These are phyloP conservation scores for Cyaniris semiargus DNA, from an alignment of 2,888 invertebrate genomes.

Conservation along the genomic window DNA sequence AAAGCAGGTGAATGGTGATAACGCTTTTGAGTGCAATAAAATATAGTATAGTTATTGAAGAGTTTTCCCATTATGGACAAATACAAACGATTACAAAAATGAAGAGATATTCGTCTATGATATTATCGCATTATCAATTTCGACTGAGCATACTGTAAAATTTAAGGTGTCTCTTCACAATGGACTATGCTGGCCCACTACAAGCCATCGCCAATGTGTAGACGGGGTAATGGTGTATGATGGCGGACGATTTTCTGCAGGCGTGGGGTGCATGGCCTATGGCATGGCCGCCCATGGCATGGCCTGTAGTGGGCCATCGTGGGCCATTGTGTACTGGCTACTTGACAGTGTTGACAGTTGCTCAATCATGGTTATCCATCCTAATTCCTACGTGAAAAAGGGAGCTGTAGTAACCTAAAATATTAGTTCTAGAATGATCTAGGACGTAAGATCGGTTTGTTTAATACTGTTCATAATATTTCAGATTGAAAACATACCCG, in stretches of 20 bases:
- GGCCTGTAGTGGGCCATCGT: too few species aligned
- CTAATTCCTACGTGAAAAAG: neutral
- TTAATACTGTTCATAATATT: neutral
- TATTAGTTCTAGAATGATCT: neutral
- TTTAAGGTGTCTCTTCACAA: neutral
- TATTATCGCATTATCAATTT: neutral
- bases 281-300: too few species aligned
- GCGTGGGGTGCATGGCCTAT: too few species aligned
- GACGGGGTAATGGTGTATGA: too few species aligned
- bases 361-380: neutral
- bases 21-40: too few species aligned
- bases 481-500: neutral
- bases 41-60: too few species aligned
- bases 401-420: neutral
- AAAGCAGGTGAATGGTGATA: neutral
- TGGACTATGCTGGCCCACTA: too few species aligned
- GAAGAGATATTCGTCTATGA: neutral
- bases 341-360: neutral
- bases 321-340: too few species aligned
- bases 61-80: too few species aligned
- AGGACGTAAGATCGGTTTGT: neutral
- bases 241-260: too few species aligned
- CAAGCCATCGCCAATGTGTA: too few species aligned
- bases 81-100: too few species aligned
- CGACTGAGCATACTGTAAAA: neutral